These are phyloP conservation scores for Rhea pennata DNA, from an alignment of 2,113 vertebrate genomes.

Conservation along the genomic window DNA sequence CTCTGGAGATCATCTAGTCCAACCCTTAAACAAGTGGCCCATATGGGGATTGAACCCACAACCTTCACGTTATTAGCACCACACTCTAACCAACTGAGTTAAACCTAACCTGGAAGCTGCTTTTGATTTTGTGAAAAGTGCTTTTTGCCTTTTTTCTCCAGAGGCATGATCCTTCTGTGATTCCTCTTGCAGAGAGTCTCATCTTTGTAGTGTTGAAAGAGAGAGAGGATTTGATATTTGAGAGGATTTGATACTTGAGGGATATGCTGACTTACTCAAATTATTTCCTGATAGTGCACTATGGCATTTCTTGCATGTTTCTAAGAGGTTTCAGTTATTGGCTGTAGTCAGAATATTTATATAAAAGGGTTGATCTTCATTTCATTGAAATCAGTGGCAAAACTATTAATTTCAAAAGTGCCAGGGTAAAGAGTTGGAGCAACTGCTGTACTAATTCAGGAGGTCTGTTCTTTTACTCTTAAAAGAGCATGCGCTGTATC, in stretches of 20 bases:
- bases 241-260: not conserved
- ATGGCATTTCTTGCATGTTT: not conserved
- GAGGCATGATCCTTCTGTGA: fast-evolving
- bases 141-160: not conserved
- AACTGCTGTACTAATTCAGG: not conserved
- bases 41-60: too few species aligned
- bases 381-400: not conserved
- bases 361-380: not conserved
- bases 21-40: too few species aligned
- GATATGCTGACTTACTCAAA: not conserved
- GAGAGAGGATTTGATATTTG: not conserved
- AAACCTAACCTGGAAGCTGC: not conserved
- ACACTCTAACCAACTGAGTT: too few species aligned
- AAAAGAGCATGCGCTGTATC: not conserved
- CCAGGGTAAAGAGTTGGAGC: not conserved
- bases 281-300: not conserved
- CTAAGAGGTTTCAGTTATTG: not conserved
- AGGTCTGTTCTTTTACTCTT: not conserved
- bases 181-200: not conserved
- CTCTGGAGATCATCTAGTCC: too few species aligned
- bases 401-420: not conserved
- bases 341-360: not conserved
- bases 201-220: not conserved
- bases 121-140: not conserved
- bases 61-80: too few species aligned